phyloP scores from a whole-genome alignment of 2,888 invertebrate genomes.

The Scaptodrosophila latifasciaeformis region DNA sequence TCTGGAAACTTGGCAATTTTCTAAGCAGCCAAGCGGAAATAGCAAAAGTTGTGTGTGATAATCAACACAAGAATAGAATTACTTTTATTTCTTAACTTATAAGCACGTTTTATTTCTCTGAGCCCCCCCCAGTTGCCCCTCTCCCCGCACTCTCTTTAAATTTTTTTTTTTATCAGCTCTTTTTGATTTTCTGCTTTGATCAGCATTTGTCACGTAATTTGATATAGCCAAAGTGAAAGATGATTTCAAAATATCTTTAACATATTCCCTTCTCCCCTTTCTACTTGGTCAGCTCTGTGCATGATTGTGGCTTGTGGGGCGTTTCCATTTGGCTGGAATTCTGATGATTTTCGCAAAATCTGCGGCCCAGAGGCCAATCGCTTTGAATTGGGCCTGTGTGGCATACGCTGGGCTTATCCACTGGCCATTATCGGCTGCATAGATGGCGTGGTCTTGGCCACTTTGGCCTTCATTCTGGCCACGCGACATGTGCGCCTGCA shows the following conservation, averaged over 20 bases:
- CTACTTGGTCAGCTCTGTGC: conserved; percentile 82
- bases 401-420: conserved; percentile 94
- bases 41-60: too few relatives aligned
- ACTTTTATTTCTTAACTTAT: conserved; percentile 14
- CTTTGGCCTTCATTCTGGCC: conserved; percentile 94
- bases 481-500: conserved; percentile 90
- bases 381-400: conserved; percentile 87
- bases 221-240: neutral
- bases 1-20: too few relatives aligned
- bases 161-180: too few relatives aligned
- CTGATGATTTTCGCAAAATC: conserved; percentile 86
- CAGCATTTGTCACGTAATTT: conserved; percentile 29
- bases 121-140: too few relatives aligned
- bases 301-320: conserved; percentile 91
- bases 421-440: conserved; percentile 86
- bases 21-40: too few relatives aligned
- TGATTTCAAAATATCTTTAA: too few relatives aligned
- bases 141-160: neutral
- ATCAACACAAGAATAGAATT: too few relatives aligned
- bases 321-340: conserved; percentile 95
- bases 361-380: conserved; percentile 90
- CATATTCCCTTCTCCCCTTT: conserved; percentile 1
- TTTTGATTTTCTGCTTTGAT: conserved; percentile 26
- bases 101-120: conserved; percentile 40
- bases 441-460: conserved; percentile 77